These are phyloP conservation scores for Drosophila lowei DNA, from an alignment of 1,140 invertebrate genomes.

Conservation along the genomic window DNA sequence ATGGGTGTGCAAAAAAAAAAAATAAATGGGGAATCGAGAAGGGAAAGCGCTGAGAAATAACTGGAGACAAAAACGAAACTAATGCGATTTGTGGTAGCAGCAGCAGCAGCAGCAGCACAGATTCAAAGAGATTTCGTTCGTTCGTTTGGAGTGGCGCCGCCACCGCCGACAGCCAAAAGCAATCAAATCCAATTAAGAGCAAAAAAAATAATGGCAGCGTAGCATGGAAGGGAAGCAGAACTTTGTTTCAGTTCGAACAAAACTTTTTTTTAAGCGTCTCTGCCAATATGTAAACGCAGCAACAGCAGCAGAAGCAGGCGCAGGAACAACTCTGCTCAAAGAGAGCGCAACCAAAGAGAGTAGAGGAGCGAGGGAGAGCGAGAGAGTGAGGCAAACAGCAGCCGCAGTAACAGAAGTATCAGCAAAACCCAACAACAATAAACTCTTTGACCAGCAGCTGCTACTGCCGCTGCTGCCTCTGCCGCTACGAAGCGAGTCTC, in stretches of 20 bases:
- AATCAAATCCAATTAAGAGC: conserved; percentile 80
- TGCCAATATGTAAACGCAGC: conserved; percentile 29
- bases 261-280: conserved; percentile 17
- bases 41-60: conserved; percentile 67
- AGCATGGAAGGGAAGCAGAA: conserved; percentile 6
- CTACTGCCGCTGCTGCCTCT: conserved; percentile 57
- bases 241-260: conserved; percentile 18
- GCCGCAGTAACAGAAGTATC: conserved; percentile 44
- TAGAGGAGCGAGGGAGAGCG: background rate
- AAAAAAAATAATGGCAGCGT: conserved; percentile 20
- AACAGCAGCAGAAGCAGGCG: conserved; percentile 19
- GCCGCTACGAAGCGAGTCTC: background rate
- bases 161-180: conserved; percentile 67
- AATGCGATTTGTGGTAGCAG: conserved; percentile 67
- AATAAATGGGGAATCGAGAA: conserved; percentile 44
- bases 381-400: conserved; percentile 24
- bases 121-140: conserved; percentile 43
- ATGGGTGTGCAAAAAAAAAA: conserved; percentile 53
- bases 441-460: conserved; percentile 70
- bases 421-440: conserved; percentile 51
- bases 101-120: conserved; percentile 32
- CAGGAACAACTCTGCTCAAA: conserved; percentile 23
- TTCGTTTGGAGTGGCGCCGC: conserved; percentile 49
- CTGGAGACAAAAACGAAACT: conserved; percentile 54
- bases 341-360: conserved; percentile 13